A percentile compares a stretch with the other conserved stretches of the same genome.
Evolutionary conservation across 2,888 invertebrate genomes (phyloP).

Genomic region (Holacanthella duospinosa): DNA sequence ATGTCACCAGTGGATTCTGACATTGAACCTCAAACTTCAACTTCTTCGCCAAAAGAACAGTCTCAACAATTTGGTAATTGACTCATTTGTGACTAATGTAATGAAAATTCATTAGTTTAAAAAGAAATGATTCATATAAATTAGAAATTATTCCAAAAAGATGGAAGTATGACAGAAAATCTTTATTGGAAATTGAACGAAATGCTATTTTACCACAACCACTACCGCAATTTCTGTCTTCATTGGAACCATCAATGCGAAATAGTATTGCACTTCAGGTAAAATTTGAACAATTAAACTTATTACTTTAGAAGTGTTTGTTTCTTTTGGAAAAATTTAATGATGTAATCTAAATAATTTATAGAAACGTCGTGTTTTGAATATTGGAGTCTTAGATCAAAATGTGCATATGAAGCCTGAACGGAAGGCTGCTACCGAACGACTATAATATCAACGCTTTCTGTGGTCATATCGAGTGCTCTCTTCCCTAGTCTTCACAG

Average conservation of each 20-base stretch:
- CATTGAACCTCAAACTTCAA: background rate
- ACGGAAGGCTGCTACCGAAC: no score
- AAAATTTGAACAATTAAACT: background rate
- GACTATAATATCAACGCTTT: no score
- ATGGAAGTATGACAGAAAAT: background rate
- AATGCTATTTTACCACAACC: background rate
- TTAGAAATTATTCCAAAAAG: no score
- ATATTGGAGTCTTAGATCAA: background rate
- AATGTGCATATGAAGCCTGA: background rate
- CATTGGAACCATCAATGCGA: background rate
- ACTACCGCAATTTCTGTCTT: background rate
- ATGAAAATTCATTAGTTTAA: no score
- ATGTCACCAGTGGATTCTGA: background rate
- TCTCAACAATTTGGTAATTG: background rate
- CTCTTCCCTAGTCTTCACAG: no score
- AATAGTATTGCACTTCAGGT: background rate
- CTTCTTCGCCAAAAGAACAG: background rate
- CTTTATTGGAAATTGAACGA: background rate
- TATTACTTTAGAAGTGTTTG: conserved; percentile 7
- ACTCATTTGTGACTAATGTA: background rate
- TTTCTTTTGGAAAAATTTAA: background rate
- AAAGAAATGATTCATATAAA: no score
- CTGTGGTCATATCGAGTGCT: no score
- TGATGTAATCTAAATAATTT: background rate
- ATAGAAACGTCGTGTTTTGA: background rate